Conservation (phyloP, 2,797 vertebrate genomes). For the Cirrhinus mrigala region DNA sequence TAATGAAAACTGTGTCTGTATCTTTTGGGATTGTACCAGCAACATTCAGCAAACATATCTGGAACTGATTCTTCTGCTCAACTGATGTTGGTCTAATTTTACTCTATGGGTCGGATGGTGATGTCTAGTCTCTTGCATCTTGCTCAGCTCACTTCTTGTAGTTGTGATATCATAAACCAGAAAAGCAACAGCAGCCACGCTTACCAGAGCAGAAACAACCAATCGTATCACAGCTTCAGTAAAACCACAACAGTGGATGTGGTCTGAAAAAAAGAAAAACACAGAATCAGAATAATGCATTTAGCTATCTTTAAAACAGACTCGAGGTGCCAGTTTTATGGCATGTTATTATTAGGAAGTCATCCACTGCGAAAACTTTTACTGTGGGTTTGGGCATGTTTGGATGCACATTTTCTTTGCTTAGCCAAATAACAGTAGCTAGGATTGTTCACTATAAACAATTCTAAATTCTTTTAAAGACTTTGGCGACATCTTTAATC, state of each 20-base stretch:
- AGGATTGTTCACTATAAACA: background rate
- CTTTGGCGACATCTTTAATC: background rate
- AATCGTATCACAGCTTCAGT: background rate
- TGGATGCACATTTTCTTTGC: background rate
- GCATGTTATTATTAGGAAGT: background rate
- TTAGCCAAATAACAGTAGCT: background rate
- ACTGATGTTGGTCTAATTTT: background rate
- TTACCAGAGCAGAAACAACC: background rate
- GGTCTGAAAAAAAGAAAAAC: background rate
- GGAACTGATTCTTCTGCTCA: background rate
- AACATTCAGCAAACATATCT: background rate
- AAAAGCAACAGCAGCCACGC: background rate
- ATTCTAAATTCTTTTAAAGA: background rate
- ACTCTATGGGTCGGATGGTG: background rate
- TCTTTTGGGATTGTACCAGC: background rate
- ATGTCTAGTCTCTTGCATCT: background rate
- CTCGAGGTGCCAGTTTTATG: background rate
- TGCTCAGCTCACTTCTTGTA: background rate
- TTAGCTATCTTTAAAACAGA: background rate
- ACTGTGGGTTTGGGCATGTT: background rate
- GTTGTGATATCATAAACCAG: background rate
- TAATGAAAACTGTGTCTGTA: background rate
- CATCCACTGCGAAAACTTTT: background rate
- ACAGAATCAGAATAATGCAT: background rate
- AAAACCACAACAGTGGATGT: slow-evolving; percentile 2